phyloP scores from a whole-genome alignment of 2,797 vertebrate species.

The Momotus momota region DNA sequence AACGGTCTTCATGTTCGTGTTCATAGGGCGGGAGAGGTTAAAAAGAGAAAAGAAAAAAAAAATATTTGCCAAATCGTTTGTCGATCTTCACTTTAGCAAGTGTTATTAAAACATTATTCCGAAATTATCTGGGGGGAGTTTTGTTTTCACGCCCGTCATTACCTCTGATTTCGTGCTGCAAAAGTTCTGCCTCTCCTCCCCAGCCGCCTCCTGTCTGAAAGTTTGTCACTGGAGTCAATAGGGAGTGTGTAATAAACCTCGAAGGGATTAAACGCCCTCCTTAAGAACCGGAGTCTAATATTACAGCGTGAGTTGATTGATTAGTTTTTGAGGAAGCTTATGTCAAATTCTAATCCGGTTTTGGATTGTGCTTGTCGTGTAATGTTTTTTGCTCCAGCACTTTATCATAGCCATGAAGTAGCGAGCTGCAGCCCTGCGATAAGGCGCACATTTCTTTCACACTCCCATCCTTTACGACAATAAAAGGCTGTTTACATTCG shows the following conservation, averaged over 20 bases:
- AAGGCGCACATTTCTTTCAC: conserved; percentile 89
- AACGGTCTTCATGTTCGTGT: fast-evolving
- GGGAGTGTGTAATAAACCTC: conserved; percentile 87
- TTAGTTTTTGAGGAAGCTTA: conserved; percentile 96
- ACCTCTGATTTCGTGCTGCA: background rate
- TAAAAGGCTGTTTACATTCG: conserved; percentile 91
- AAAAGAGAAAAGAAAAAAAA: background rate
- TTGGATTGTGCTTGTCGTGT: conserved; percentile 93
- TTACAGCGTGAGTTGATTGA: conserved; percentile 92
- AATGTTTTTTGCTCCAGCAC: conserved; percentile 89
- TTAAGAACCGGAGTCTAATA: conserved; percentile 90
- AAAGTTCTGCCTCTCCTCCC: conserved; percentile 48
- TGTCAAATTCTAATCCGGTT: conserved; percentile 96
- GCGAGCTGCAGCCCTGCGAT: conserved; percentile 94
- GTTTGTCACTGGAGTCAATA: conserved; percentile 56
- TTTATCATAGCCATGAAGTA: conserved; percentile 93
- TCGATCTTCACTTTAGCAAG: fast-evolving
- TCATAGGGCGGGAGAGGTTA: background rate
- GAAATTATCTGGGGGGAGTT: background rate
- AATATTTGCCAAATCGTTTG: background rate
- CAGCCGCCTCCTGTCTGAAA: conserved; percentile 12
- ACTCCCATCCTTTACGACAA: conserved; percentile 84
- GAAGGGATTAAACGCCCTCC: conserved; percentile 89
- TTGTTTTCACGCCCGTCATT: background rate
- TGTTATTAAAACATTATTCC: background rate